Evolutionary conservation across 2,113 vertebrate genomes (phyloP).

Genomic region (Piprites chloris): DNA sequence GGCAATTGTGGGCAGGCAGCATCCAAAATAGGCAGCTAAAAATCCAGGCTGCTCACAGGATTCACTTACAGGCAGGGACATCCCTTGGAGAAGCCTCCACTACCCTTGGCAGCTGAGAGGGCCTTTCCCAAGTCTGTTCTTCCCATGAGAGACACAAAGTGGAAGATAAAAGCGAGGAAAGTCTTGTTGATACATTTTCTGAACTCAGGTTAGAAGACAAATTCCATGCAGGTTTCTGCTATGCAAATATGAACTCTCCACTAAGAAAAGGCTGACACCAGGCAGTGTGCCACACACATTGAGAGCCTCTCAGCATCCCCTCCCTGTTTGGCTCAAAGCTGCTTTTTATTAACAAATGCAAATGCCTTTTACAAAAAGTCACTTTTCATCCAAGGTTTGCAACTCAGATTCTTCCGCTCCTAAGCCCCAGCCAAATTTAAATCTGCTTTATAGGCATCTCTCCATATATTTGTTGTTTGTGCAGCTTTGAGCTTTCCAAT

Average conservation of each 20-base stretch:
- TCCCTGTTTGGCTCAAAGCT: neutral
- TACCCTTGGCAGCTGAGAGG: neutral
- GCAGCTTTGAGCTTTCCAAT: constrained; percentile 33
- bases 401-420: neutral
- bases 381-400: constrained; percentile 45
- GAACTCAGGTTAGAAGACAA: neutral
- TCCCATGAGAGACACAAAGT: neutral
- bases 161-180: neutral
- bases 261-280: neutral
- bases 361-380: neutral
- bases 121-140: neutral
- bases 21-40: neutral
- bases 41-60: neutral
- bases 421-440: constrained; percentile 42
- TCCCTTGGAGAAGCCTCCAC: neutral
- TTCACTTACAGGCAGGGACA: neutral
- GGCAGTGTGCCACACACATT: neutral
- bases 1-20: neutral
- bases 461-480: constrained; percentile 55
- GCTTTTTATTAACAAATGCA: constrained; percentile 40
- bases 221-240: neutral
- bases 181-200: neutral
- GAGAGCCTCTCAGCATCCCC: neutral
- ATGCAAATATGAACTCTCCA: neutral
- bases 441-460: constrained; percentile 48